Conservation (phyloP, 2,888 invertebrate genomes). For the Drosophila falleni region DNA sequence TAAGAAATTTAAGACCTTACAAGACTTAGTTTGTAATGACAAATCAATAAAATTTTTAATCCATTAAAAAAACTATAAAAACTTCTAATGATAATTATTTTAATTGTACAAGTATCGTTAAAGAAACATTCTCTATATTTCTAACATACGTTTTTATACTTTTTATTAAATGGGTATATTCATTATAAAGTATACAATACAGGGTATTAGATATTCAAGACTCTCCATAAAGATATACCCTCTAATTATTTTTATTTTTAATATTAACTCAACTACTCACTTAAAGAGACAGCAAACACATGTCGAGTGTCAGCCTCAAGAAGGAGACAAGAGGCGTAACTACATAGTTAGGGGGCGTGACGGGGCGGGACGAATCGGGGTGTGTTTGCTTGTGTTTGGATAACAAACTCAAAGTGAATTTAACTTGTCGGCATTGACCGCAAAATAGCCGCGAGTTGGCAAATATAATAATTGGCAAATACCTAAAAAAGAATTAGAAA, state of each 20-base stretch:
- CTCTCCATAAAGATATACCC: neutral
- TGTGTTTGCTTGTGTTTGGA: neutral
- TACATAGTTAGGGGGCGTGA: neutral
- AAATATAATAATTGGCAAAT: conserved; percentile 31
- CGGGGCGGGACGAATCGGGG: neutral
- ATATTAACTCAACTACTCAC: conserved; percentile 36
- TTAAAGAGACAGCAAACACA: conserved; percentile 56
- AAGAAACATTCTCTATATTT: neutral
- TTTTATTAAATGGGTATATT: no score
- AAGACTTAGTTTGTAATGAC: neutral
- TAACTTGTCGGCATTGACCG: conserved; percentile 77
- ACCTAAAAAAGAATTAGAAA: conserved; percentile 41
- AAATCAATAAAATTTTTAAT: neutral
- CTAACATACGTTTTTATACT: neutral
- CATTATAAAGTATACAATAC: neutral
- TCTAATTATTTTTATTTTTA: neutral
- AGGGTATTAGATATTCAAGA: conserved; percentile 1
- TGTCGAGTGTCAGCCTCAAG: conserved; percentile 46
- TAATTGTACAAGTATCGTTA: neutral
- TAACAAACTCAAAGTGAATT: conserved; percentile 20
- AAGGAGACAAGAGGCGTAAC: conserved; percentile 11
- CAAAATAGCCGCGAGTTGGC: conserved; percentile 52
- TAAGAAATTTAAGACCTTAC: neutral
- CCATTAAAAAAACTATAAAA: neutral
- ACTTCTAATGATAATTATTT: neutral